Evolutionary conservation across 37 sponge, comb jelly and placozoan genomes (phyloP), one percentile per base, ranked within the genome.

Genomic region (Hexactinellida sp.): DNA sequence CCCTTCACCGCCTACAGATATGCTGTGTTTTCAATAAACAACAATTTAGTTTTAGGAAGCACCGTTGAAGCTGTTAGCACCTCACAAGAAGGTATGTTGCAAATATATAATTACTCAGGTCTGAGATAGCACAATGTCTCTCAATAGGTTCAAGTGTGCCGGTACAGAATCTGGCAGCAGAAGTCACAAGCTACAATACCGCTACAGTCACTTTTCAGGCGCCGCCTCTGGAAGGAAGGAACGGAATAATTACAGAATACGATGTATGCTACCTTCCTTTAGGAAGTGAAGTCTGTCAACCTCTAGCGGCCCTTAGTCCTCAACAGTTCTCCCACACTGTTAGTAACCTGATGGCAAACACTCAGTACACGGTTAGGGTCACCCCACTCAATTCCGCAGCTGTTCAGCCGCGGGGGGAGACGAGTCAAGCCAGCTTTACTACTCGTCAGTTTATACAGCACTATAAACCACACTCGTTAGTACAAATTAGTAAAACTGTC

Each of bases 231-330:
- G 3, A 32, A 28, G 76, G 76, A 23, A 63, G 76, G 13, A 63
- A 63, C 13, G 76, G 76, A 63, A 28, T 63, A 63, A 63, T 63
- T 63, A 63, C 76, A 63, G 28, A 63, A n/a, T 63, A 63, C 30
- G 76, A 63, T 21, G 30, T 63, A 63, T 63, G 76, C 76, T 63
- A 63, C 76, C 76, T 63, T 25, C 76, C 76, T 32, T 3, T 63
- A 7, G 28, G 28, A 63, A 25, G 21, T 3, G 76, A 63, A 63
- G 34, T 25, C 5, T 63, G 76, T n/a, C 32, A 63, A 63, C 76
- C 76, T 7, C 30, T 63, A 32, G 76, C 34, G 13, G 5, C 13
- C 3, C 19, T 63, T 1, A n/a, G 13, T 63, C 28, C 25, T 21
- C 32, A 23, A 32, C 3, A 3, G 34, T 28, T 63, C 25, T 21